These are phyloP conservation scores for Encarsia formosa DNA, from an alignment of 2,888 invertebrate species.

Conservation along the genomic window DNA sequence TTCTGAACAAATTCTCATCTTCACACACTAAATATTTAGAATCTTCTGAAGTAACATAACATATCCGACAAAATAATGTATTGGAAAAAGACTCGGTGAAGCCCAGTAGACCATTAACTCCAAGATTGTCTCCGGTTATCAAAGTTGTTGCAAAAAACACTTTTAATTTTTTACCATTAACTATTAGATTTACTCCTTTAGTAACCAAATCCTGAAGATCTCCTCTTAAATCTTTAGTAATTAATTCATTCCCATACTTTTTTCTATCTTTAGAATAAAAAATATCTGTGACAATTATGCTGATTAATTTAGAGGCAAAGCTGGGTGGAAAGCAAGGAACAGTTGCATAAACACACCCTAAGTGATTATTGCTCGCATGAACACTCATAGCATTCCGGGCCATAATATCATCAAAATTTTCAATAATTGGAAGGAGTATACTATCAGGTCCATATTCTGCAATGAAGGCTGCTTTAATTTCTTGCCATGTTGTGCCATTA, in stretches of 20 bases:
- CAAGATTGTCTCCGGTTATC: constrained; percentile 15
- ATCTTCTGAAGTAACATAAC: constrained; percentile 10
- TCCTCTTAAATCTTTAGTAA: constrained; percentile 2
- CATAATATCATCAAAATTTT: neutral
- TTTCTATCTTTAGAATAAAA: constrained; percentile 5
- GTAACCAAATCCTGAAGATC: constrained; percentile 7
- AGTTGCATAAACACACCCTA: neutral
- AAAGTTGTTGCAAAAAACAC: constrained; percentile 12
- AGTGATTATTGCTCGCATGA: neutral
- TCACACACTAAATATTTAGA: constrained; percentile 3
- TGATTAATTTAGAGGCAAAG: neutral
- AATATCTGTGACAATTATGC: neutral
- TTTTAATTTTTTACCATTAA: neutral
- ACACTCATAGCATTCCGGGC: neutral
- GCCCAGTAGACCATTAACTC: constrained; percentile 19
- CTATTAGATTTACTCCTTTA: constrained; percentile 6
- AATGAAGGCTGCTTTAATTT: too few species aligned
- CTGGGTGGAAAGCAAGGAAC: neutral
- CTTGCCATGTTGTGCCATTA: too few species aligned
- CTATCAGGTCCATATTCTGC: neutral
- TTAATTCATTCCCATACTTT: neutral
- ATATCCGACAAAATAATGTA: constrained; percentile 11
- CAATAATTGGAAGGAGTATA: neutral
- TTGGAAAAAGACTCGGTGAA: constrained; percentile 14
- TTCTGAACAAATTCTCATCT: constrained; percentile 11